Evolutionary conservation across 2,888 invertebrate species (phyloP).

Genomic region (Ectropis crepuscularia): DNA sequence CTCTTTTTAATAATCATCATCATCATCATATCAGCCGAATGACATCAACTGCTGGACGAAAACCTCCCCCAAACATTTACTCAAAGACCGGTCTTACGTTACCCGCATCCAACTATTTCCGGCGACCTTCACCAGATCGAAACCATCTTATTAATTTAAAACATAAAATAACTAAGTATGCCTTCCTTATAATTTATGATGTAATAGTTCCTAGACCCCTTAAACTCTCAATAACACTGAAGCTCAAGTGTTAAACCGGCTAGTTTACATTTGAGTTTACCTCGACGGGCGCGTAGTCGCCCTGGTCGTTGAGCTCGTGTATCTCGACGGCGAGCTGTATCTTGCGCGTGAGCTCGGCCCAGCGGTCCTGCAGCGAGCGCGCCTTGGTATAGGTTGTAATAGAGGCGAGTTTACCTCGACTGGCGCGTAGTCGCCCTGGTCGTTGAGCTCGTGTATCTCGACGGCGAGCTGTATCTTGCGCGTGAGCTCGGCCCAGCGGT

Average conservation of each 20-base stretch:
- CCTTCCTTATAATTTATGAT: too few species aligned
- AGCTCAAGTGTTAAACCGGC: too few species aligned
- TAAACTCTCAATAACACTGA: too few species aligned
- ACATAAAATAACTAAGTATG: too few species aligned
- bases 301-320: constrained; percentile 98
- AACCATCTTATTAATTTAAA: too few species aligned
- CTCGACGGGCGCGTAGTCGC: constrained; percentile 98
- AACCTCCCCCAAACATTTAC: too few species aligned
- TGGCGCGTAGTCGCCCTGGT: constrained; percentile 98
- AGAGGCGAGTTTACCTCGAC: constrained; percentile 89
- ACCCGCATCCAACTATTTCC: too few species aligned
- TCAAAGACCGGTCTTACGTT: too few species aligned
- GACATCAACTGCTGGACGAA: too few species aligned
- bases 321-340: constrained; percentile 98
- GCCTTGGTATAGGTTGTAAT: constrained; percentile 86
- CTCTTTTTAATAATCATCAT: not conserved
- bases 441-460: constrained; percentile 98
- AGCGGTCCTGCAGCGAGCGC: constrained; percentile 95
- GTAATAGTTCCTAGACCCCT: too few species aligned
- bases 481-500: constrained; percentile 98
- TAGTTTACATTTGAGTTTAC: constrained; percentile 65
- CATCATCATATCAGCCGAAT: too few species aligned
- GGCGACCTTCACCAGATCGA: too few species aligned
- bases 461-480: constrained; percentile 98
- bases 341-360: constrained; percentile 98